Conservation (phyloP, 2,888 invertebrate genomes). For the Xanthia icteritia region DNA sequence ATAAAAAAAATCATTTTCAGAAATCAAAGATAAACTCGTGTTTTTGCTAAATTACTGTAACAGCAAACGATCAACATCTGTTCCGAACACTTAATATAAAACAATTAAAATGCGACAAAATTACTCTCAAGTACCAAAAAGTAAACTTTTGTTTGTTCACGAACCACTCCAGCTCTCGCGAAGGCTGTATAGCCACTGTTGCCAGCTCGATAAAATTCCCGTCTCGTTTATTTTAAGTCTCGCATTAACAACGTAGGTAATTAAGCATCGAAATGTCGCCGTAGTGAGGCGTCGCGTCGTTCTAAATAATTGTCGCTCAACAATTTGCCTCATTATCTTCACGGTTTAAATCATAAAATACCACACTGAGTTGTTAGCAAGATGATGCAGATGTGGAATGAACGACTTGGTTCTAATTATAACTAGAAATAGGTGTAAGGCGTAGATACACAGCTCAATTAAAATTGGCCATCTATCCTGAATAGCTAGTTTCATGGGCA, state of each 20-base stretch:
- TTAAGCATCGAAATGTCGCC: slow-evolving; percentile 86
- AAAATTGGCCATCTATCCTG: not conserved
- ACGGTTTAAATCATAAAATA: slow-evolving; percentile 66
- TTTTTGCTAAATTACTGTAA: slow-evolving; percentile 6
- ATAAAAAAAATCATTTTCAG: not conserved
- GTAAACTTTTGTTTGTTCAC: slow-evolving; percentile 61
- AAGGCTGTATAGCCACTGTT: slow-evolving; percentile 57
- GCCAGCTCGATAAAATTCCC: slow-evolving; percentile 78
- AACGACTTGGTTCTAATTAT: slow-evolving; percentile 3
- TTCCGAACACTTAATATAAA: slow-evolving; percentile 39
- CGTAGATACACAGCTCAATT: not conserved
- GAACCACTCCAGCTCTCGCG: slow-evolving; percentile 48
- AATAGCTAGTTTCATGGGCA: not conserved
- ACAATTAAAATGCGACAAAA: slow-evolving; percentile 63
- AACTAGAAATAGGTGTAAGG: slow-evolving; percentile 8
- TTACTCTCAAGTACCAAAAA: slow-evolving; percentile 57
- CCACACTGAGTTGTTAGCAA: slow-evolving; percentile 33
- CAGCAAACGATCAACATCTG: slow-evolving; percentile 17
- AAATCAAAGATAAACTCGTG: not conserved
- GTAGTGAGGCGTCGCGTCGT: slow-evolving; percentile 82
- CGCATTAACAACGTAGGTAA: slow-evolving; percentile 83
- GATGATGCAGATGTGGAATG: slow-evolving; percentile 13
- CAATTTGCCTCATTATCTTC: slow-evolving; percentile 67
- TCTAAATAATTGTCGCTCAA: slow-evolving; percentile 79
- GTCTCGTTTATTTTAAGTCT: slow-evolving; percentile 81